Evolutionary conservation across 2,797 vertebrate genomes (phyloP), one percentile per base, ranked within the genome.

Genomic region (Apogon talboti): DNA sequence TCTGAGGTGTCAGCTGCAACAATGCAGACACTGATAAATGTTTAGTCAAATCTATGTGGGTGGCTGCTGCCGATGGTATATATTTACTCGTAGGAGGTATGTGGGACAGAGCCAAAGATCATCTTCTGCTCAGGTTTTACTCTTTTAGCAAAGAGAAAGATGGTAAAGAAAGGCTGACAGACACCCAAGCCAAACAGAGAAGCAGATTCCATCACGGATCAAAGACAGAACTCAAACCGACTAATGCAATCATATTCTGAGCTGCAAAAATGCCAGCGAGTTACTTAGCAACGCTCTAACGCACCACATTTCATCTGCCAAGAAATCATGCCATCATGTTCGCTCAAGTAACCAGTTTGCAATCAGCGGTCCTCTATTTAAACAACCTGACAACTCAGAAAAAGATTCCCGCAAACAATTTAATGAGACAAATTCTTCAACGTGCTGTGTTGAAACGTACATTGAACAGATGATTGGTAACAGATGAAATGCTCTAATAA

Each of bases 111-210:
- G 37, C 33, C 33, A 35, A 35, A 35, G 7, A 35, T 35, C 33
- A 35, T 10, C 33, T 35, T 35, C 33, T 35, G 33, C 33, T 35
- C 33, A 35, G 19, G 50, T 56, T 28, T 28, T 37, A 2, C 40
- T 56, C 11, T 2, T 56, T 0, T 9, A 30, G 50, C 14, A 37
- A 13, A 43, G 40, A 65, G 16, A 62, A 33, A 61, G 11, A 63
- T 16, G 19, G 46, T 16, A 15, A 65, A 40, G 28, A 41, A 54
- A 47, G 50, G 44, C 21, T 1, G 11, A 7, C 9, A 4, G 33
- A 1, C 33, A 10, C 9, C 33, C 33, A 24, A 24, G 41, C 60
- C 81, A 83, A 79, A 75, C 76, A 83, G 71, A 76, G 49, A 71
- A 78, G 12, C 2, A 15, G 12, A 72, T 59, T 72, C 42, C 56